Conservation (phyloP, 2,797 vertebrate species). For the Scomberomorus guttatus region DNA sequence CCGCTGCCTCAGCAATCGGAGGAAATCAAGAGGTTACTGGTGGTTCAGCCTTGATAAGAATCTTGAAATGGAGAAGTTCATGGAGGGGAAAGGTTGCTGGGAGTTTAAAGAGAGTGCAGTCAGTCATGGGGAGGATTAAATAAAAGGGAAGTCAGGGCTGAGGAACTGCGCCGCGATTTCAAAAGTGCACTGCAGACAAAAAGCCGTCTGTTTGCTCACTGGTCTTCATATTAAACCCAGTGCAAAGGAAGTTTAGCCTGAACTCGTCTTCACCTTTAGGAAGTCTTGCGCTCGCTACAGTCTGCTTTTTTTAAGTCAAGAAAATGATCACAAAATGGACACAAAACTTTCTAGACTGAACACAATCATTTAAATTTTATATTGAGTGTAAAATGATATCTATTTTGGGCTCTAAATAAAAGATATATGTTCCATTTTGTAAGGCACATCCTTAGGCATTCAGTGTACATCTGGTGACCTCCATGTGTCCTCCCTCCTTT, state of each 20-base stretch:
- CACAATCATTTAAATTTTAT: conserved; percentile 16
- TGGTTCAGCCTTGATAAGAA: conserved; percentile 87
- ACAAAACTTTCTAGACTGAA: conserved; percentile 9
- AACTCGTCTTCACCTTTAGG: conserved; percentile 79
- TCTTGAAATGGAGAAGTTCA: conserved; percentile 88
- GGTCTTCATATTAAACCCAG: conserved; percentile 70
- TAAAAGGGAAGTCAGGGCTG: conserved; percentile 79
- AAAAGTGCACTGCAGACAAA: conserved; percentile 81
- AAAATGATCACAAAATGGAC: conserved; percentile 14
- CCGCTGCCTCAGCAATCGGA: conserved; percentile 76
- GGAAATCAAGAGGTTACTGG: conserved; percentile 84
- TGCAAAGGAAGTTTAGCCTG: conserved; percentile 65
- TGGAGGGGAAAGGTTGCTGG: conserved; percentile 83
- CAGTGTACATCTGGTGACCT: conserved; percentile 79
- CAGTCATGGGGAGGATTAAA: conserved; percentile 85
- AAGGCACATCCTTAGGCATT: conserved; percentile 53
- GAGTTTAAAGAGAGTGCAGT: conserved; percentile 86
- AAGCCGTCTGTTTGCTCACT: conserved; percentile 76
- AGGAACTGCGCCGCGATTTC: conserved; percentile 72
- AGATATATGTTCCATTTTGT: conserved; percentile 40
- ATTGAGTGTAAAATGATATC: conserved; percentile 21
- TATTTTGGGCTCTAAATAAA: conserved; percentile 49
- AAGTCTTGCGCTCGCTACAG: conserved; percentile 46
- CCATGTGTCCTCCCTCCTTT: conserved; percentile 63
- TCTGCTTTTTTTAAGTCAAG: conserved; percentile 28